These are phyloP conservation scores for Lepidurus packardi DNA, from an alignment of 1,140 invertebrate species.

Conservation along the genomic window DNA sequence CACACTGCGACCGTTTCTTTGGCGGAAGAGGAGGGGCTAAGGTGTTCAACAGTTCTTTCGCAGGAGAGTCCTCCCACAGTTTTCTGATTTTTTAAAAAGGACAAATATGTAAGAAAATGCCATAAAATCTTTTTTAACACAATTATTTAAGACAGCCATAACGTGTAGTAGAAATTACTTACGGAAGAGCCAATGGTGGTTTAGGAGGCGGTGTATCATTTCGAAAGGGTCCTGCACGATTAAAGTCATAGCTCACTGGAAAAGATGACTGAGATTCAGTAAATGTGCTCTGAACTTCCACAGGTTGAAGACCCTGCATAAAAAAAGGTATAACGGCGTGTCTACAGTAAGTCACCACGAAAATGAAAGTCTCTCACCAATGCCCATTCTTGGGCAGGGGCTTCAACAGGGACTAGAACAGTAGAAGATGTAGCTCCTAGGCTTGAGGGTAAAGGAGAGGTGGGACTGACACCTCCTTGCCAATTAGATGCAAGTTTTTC, in stretches of 20 bases:
- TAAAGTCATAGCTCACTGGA: slow-evolving; percentile 27
- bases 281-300: slow-evolving; percentile 31
- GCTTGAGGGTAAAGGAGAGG: neutral
- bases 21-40: slow-evolving; percentile 62
- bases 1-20: slow-evolving; percentile 55
- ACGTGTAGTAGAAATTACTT: slow-evolving; percentile 38
- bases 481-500: slow-evolving; percentile 1
- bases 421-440: slow-evolving; percentile 10
- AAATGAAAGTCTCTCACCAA: neutral
- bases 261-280: slow-evolving; percentile 28
- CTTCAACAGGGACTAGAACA: slow-evolving; percentile 18
- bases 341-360: neutral
- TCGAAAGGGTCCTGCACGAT: slow-evolving; percentile 46
- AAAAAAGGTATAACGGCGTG: neutral
- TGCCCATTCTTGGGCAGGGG: slow-evolving; percentile 29
- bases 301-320: slow-evolving; percentile 18
- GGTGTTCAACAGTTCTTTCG: neutral
- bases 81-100: neutral
- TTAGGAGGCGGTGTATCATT: slow-evolving; percentile 68
- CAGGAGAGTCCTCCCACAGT: neutral
- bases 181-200: slow-evolving; percentile 63
- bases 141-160: neutral
- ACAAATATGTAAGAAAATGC: neutral
- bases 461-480: neutral
- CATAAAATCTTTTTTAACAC: neutral